A percentile compares a stretch with the other conserved stretches of the same genome.
Conservation (phyloP, 1,140 invertebrate genomes). For the Nephila pilipes region DNA sequence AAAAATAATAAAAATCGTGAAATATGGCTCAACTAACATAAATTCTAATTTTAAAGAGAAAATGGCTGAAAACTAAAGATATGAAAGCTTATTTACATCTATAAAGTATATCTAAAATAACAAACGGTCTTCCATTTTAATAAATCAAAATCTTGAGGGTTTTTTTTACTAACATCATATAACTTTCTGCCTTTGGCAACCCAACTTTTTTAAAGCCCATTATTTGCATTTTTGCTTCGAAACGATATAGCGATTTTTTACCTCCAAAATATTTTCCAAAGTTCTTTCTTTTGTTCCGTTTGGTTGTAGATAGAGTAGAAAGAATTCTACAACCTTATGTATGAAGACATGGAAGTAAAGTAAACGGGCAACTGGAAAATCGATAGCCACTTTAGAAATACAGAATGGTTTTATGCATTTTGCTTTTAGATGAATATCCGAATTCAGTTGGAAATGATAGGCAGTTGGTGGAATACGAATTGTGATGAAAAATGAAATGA, state of each 20-base stretch:
- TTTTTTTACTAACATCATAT: not conserved
- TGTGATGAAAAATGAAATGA: not conserved
- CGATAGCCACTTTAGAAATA: not conserved
- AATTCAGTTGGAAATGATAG: not conserved
- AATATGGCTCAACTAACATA: too few species aligned
- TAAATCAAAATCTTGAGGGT: not conserved
- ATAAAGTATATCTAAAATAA: not conserved
- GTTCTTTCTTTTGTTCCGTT: not conserved
- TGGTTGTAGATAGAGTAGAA: not conserved
- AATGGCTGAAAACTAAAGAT: not conserved
- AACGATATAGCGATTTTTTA: not conserved
- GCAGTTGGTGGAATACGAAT: not conserved
- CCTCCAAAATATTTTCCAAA: not conserved
- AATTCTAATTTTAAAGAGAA: too few species aligned
- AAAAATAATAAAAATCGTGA: too few species aligned
- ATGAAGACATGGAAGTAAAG: not conserved
- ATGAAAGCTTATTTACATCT: not conserved
- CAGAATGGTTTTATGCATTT: not conserved
- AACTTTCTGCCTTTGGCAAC: not conserved
- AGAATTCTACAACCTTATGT: not conserved
- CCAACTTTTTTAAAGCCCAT: not conserved
- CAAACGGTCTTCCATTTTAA: not conserved
- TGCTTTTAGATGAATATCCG: constrained; percentile 5
- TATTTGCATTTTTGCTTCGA: not conserved
- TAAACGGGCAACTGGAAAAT: constrained; percentile 8